phyloP scores from a whole-genome alignment of 2,888 invertebrate genomes.

The Eupithecia centaureata region DNA sequence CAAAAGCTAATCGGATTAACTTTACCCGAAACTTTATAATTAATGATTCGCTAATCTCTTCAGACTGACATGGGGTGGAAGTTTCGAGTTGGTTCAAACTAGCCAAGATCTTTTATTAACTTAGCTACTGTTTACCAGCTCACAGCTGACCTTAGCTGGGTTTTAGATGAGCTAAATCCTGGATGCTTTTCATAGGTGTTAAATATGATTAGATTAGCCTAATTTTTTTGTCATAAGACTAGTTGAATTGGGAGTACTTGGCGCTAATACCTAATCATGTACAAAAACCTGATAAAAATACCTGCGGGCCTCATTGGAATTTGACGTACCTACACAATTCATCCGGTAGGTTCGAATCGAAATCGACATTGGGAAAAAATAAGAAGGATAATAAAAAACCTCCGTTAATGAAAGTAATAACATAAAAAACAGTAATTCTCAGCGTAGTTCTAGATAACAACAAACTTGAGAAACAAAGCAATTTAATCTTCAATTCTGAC shows the following conservation, averaged over 20 bases:
- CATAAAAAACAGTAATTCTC: too few relatives aligned
- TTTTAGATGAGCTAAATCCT: neutral
- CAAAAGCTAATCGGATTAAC: slow-evolving; percentile 63
- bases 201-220: too few relatives aligned
- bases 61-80: slow-evolving; percentile 60
- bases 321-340: too few relatives aligned
- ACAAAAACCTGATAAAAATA: too few relatives aligned
- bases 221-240: too few relatives aligned
- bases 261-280: too few relatives aligned
- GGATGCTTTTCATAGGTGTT: neutral
- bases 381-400: too few relatives aligned
- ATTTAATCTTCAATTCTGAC: neutral
- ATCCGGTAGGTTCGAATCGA: too few relatives aligned
- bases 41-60: slow-evolving; percentile 67
- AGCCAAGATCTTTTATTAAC: slow-evolving; percentile 27
- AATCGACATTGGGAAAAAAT: too few relatives aligned
- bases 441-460: neutral
- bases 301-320: too few relatives aligned
- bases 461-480: neutral
- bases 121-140: neutral
- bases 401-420: too few relatives aligned
- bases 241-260: too few relatives aligned
- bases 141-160: neutral
- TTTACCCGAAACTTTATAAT: slow-evolving; percentile 66
- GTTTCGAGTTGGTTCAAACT: slow-evolving; percentile 43